Evolutionary conservation across 2,888 invertebrate genomes (phyloP), one percentile per base, ranked within the genome.

Genomic region (Stegophylla sp.): DNA sequence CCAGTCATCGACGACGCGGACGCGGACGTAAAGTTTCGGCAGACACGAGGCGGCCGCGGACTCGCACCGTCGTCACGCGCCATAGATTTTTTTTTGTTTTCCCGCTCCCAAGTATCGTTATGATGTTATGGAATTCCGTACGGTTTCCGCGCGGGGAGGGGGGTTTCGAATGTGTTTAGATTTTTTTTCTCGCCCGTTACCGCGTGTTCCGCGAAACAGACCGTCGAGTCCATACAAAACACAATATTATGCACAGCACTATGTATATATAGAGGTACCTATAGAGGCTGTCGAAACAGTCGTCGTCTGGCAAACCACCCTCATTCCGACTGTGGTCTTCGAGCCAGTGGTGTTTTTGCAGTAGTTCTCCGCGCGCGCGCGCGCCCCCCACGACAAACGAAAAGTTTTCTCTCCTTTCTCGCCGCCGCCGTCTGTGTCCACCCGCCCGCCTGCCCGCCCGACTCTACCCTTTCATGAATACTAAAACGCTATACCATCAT

Each of bases 381-480:
- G 51, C n/a, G 28, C 64, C 12, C 41, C 20, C 20, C 17, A 51
- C 51, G 51, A 53, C 28, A 48, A 53, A 69, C 69, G 51, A 20
- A 69, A 69, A 69, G 69, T 69, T 69, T 69, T 69, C 69, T 51
- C 34, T 69, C 51, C 51, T 48, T n/a, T 69, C 28, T 26, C n/a
- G 4, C 48, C 28, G 0, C 17, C 67, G n/a, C n/a, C n/a, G n/a
- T n/a, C n/a, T n/a, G n/a, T 23, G 45, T 4, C 34, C 45, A 17
- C 10, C 28, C n/a, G n/a, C n/a, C 17, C 48, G 43, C 15, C 64
- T 15, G 15, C n/a, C 23, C 23, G 15, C 23, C 15, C 56, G 56
- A 13, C 10, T 48, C 3, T 15, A 51, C 3, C 4, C 51, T 20
- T 1, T 61, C 45, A 61, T 73, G 73, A 73, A 73, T 73, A 73